phyloP scores from a whole-genome alignment of 92 coral and sea anemone species.

The Palythoa heliodiscus region DNA sequence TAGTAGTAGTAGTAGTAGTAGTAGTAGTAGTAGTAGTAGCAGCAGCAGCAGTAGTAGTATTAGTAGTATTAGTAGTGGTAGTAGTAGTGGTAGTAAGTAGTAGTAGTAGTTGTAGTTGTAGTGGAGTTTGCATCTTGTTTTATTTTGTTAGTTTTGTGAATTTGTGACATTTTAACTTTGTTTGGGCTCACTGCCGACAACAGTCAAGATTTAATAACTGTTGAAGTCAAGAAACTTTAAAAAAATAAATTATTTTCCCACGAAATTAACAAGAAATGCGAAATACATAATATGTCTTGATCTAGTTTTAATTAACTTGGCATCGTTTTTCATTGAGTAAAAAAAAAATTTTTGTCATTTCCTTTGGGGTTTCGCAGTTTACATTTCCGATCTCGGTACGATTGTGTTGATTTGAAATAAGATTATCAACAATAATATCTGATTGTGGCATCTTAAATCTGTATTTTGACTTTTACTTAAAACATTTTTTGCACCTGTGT shows the following conservation, averaged over 20 bases:
- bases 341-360: constrained; percentile 19
- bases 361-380: constrained; percentile 10
- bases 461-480: constrained; percentile 32
- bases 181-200: not conserved
- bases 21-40: too few species aligned
- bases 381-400: constrained; percentile 35
- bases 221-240: constrained; percentile 8
- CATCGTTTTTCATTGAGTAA: constrained; percentile 23
- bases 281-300: constrained; percentile 12
- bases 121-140: not conserved
- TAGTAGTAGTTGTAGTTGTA: not conserved
- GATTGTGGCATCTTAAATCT: constrained; percentile 9
- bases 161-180: constrained; percentile 1
- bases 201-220: constrained; percentile 8
- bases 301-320: constrained; percentile 43
- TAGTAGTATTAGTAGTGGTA: too few species aligned
- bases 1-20: too few species aligned
- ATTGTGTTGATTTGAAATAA: constrained; percentile 35
- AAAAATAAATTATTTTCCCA: constrained; percentile 38
- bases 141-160: not conserved
- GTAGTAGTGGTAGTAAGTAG: too few species aligned
- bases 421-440: constrained; percentile 34
- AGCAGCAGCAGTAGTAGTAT: too few species aligned
- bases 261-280: constrained; percentile 24
- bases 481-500: constrained; percentile 16